phyloP scores from a whole-genome alignment of 2,797 vertebrate genomes.

The Euthynnus affinis region DNA sequence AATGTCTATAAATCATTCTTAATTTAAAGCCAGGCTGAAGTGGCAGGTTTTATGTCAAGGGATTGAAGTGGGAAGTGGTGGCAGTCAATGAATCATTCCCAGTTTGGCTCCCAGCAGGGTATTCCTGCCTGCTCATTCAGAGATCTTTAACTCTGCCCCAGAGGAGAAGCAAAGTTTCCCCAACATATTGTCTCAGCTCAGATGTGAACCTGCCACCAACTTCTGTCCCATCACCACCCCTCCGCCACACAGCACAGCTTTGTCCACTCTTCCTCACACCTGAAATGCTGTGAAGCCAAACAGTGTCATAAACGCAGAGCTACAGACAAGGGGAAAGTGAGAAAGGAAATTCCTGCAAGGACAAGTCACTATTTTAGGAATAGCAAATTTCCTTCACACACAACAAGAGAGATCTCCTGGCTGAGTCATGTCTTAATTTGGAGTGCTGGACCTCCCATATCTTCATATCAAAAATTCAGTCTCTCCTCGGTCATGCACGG shows the following conservation, averaged over 20 bases:
- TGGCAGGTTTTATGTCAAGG: neutral
- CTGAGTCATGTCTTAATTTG: neutral
- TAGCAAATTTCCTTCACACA: slow-evolving; percentile 66
- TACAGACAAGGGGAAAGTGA: slow-evolving; percentile 42
- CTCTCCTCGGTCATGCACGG: neutral
- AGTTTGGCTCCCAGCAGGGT: slow-evolving; percentile 62
- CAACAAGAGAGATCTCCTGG: slow-evolving; percentile 10
- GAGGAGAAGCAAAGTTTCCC: slow-evolving; percentile 42
- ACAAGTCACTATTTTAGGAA: slow-evolving; percentile 74
- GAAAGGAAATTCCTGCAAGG: slow-evolving; percentile 53
- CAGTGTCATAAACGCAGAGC: slow-evolving; percentile 15
- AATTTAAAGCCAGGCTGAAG: too few species aligned
- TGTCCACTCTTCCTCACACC: slow-evolving; percentile 52
- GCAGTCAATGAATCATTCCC: slow-evolving; percentile 53
- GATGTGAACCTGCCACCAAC: slow-evolving; percentile 65
- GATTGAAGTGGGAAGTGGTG: slow-evolving; percentile 45
- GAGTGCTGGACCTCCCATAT: slow-evolving; percentile 24
- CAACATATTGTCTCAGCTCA: slow-evolving; percentile 64
- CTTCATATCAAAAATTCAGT: slow-evolving; percentile 9
- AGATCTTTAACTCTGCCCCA: slow-evolving; percentile 55
- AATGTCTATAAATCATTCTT: too few species aligned
- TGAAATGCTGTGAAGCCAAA: slow-evolving; percentile 34
- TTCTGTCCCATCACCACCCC: slow-evolving; percentile 56
- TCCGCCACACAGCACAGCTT: slow-evolving; percentile 33
- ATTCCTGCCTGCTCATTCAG: slow-evolving; percentile 62